Percentiles rank a stretch among this genome's conserved stretches.
Conservation (phyloP, 2,113 vertebrate genomes). For the Mustelus asterias region DNA sequence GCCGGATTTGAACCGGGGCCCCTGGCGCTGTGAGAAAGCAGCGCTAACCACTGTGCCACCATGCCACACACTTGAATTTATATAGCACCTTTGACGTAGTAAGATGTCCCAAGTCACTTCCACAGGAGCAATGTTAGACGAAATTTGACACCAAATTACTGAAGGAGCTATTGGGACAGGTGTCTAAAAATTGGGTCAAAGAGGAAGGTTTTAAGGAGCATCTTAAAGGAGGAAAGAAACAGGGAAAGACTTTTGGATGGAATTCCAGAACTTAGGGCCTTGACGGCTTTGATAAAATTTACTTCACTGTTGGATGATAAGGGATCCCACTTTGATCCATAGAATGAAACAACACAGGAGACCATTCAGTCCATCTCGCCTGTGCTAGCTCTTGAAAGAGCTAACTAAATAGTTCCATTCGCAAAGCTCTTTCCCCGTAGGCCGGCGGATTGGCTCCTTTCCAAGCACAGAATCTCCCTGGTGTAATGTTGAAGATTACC, state of each 20-base stretch:
- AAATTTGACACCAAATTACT: background rate
- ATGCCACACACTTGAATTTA: background rate
- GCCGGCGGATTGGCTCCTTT: background rate
- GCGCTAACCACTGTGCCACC: too few relatives aligned
- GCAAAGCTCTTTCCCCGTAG: background rate
- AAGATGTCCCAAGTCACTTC: background rate
- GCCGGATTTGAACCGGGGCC: too few relatives aligned
- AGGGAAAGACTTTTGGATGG: background rate
- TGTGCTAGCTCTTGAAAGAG: background rate
- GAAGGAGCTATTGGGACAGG: background rate
- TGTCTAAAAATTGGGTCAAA: background rate
- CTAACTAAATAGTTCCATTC: background rate
- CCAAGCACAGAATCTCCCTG: background rate
- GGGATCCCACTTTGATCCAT: background rate
- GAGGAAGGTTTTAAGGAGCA: background rate
- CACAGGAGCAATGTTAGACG: background rate
- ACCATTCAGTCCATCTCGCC: background rate
- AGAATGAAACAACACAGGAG: background rate
- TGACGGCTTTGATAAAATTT: background rate
- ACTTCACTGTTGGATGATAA: background rate
- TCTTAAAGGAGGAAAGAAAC: background rate
- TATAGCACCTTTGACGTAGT: background rate
- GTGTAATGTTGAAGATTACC: slow-evolving; percentile 39
- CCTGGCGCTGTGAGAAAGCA: too few relatives aligned
- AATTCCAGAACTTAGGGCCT: background rate